Base-by-base conservation (phyloP, 2,113 vertebrate genomes). In the Panthera uncia region DNA sequence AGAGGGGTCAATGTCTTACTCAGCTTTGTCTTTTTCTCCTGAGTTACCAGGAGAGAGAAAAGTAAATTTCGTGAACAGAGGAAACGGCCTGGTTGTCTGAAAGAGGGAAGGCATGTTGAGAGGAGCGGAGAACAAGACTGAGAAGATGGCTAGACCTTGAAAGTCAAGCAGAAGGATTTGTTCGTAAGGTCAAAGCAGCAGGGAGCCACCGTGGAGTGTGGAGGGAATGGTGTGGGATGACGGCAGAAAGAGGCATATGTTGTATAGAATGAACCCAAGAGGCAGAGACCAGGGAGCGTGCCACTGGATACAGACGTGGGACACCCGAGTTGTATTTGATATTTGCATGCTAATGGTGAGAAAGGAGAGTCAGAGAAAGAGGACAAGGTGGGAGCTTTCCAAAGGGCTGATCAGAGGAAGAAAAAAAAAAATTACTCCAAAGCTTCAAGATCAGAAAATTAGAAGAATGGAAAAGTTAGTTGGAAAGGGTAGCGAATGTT, bases 31-130 rank as follows among this genome's bases (percentile, higher is more conserved):
- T 48, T 9, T 93, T 95, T 81, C 52, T 95, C 36, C 33, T 48
- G 48, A 74, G 41, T 93, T 69, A 55, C 36, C 57, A 91, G 23
- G 65, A 91, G 79, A 85, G 55, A 45, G 82, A 91, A 93, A 80
- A 36, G 10, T 36, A 66, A 93, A 82, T 55, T 33, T 33, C 74
- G 73, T 16, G 63, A 82, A 25, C 27, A 11, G 23, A 89, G 63
- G 68, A 73, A 80, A 94, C 29, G 91, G 63, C 55, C 55, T 50
- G 36, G 48, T 65, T 55, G 10, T 27, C 82, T 86, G 66, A n/a
- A 91, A 96, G 86, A 88, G 11, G 61, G 50, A 69, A 84, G 71
- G 27, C 29, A 15, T 48, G 14, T 41, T 78, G 71, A 88, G 71
- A 83, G n/a, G 29, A 21, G 7, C 21, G 18, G 50, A 50, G 73